Conservation (phyloP, 2,797 vertebrate genomes). For the Lindbergichthys nudifrons region DNA sequence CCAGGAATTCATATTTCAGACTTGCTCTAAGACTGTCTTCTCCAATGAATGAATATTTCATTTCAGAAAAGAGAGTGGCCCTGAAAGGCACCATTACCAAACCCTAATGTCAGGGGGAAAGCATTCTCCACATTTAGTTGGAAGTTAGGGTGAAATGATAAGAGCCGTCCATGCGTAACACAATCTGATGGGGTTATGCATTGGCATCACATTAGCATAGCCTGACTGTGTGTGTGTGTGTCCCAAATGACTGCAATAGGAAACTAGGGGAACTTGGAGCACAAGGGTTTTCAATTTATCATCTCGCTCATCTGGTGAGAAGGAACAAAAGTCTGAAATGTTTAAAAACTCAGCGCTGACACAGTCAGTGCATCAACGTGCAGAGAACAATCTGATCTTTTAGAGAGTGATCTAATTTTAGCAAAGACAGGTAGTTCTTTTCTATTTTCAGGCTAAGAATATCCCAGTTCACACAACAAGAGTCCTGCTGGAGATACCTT, state of each 20-base stretch:
- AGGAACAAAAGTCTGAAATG: slow-evolving; percentile 55
- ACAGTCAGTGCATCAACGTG: slow-evolving; percentile 27
- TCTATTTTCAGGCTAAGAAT: not conserved
- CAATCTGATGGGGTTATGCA: slow-evolving; percentile 79
- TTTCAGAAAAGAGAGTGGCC: slow-evolving; percentile 81
- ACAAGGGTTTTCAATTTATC: slow-evolving; percentile 64
- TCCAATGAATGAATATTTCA: slow-evolving; percentile 84
- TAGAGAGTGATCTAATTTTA: slow-evolving; percentile 28
- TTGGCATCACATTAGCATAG: slow-evolving; percentile 78
- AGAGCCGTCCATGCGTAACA: slow-evolving; percentile 74
- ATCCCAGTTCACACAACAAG: not conserved
- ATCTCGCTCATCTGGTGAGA: slow-evolving; percentile 42
- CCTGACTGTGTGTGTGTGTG: slow-evolving; percentile 52
- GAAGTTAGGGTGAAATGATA: slow-evolving; percentile 79
- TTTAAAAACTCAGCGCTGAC: slow-evolving; percentile 40
- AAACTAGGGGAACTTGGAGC: slow-evolving; percentile 43
- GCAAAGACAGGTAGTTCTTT: slow-evolving; percentile 19
- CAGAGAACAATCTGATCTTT: slow-evolving; percentile 23
- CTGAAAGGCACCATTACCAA: slow-evolving; percentile 82
- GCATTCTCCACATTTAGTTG: slow-evolving; percentile 75
- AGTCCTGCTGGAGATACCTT: not conserved
- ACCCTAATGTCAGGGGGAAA: slow-evolving; percentile 75
- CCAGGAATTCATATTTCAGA: slow-evolving; percentile 81
- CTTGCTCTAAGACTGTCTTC: slow-evolving; percentile 79
- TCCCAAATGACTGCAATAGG: slow-evolving; percentile 57